Evolutionary conservation across 1,140 invertebrate species (phyloP), one percentile per base, ranked within the genome.

Genomic region (Dryas iulia): DNA sequence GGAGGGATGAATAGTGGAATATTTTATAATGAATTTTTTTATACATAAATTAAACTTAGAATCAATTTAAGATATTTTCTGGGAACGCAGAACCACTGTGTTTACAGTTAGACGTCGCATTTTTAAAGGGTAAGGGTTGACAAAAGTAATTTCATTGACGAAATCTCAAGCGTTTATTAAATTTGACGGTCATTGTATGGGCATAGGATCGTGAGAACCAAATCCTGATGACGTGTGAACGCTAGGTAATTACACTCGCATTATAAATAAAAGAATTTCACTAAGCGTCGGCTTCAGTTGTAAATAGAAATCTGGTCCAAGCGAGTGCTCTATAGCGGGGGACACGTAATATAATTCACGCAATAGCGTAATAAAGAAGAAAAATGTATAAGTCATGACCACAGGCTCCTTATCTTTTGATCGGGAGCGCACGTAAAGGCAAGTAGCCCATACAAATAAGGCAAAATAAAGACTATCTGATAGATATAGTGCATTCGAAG

Each of bases 111-210:
- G n/a, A n/a, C n/a, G n/a, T n/a, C n/a, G n/a, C n/a, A n/a, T n/a
- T n/a, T n/a, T n/a, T n/a, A n/a, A n/a, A n/a, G n/a, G n/a, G n/a
- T n/a, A n/a, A n/a, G n/a, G n/a, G 2, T 47, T 2, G 39, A 47
- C 14, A 21, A 47, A 47, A 18, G 39, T 21, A 47, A 14, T 21
- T 10, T 65, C 5, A 57, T 58, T 58, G 26, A 39, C 28, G 25
- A 69, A 57, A 65, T 59, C 47, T 30, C 59, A 30, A 65, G 56
- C 52, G n/a, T 30, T 70, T 47, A 39, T 59, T 60, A 52, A 59
- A 59, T 56, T 68, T 63, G 35, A 69, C 59, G 74, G 73, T 69
- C 76, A 77, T 81, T 79, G 84, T 84, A 87, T 79, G 73, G 79
- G 74, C 72, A 52, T 7, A 25, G 26, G 33, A 64, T 71, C 74